A percentile compares a stretch with the other conserved stretches of the same genome.
Conservation (phyloP, 2,797 vertebrate species). For the Sternarchorhynchus goeldii region DNA sequence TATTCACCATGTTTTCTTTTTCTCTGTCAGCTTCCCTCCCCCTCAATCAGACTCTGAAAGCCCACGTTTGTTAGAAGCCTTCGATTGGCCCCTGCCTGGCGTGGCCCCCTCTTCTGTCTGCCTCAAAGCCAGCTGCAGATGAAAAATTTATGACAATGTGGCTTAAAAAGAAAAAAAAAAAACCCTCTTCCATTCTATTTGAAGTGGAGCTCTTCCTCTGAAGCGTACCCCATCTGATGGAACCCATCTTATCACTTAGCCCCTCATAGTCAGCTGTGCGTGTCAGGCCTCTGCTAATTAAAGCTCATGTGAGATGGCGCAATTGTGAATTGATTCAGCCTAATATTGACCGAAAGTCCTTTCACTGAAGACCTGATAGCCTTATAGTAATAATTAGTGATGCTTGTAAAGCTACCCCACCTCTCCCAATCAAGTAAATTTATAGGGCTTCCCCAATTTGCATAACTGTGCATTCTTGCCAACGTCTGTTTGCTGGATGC, state of each 20-base stretch:
- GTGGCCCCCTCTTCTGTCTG: conserved; percentile 66
- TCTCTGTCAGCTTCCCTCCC: conserved; percentile 59
- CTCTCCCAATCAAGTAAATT: conserved; percentile 15
- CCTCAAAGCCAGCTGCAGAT: conserved; percentile 78
- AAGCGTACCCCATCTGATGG: conserved; percentile 73
- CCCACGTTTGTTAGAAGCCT: conserved; percentile 71
- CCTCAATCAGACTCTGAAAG: conserved; percentile 64
- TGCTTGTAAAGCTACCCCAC: background rate
- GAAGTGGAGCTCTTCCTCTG: conserved; percentile 75
- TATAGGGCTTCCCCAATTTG: conserved; percentile 3
- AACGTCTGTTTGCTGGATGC: background rate
- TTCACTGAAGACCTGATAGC: conserved; percentile 50
- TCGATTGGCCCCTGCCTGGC: conserved; percentile 63
- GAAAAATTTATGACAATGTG: conserved; percentile 83
- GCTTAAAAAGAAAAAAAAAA: conserved; percentile 68
- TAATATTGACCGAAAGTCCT: conserved; percentile 62
- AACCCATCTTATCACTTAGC: conserved; percentile 64
- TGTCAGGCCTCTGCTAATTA: conserved; percentile 29
- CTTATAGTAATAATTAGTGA: conserved; percentile 55
- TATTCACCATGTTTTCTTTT: conserved; percentile 67
- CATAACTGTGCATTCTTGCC: background rate
- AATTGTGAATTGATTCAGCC: conserved; percentile 63
- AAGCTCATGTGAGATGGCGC: conserved; percentile 44
- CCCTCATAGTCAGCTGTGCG: conserved; percentile 57
- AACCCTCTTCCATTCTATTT: conserved; percentile 71